Base-by-base conservation (phyloP, 2,888 invertebrate genomes). In the Caenorhabditis virilis region DNA sequence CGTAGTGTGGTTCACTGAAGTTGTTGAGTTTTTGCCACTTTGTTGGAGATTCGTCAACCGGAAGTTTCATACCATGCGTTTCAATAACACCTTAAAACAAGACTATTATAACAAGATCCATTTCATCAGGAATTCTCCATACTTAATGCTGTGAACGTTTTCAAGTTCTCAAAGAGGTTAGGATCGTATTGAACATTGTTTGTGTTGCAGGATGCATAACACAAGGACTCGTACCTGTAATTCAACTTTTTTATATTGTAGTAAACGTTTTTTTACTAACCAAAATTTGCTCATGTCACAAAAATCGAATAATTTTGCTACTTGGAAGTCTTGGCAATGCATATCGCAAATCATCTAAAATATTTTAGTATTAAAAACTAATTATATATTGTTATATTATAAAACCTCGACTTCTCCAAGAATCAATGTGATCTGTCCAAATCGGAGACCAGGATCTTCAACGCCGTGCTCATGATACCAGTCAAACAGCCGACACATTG, bases 261-360 rank as follows among this genome's bases (percentile, higher is more conserved):
- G n/a, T n/a, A n/a, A n/a, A n/a, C n/a, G n/a, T n/a, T n/a, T n/a
- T n/a, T n/a, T n/a, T n/a, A n/a, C n/a, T n/a, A n/a, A n/a, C n/a
- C 78, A 78, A 53, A 64, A 79, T 45, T 78, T 65, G 55, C 65
- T 67, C 76, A 79, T 72, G 35, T 76, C 77, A 46, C 76, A 75
- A 48, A 80, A 78, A 38, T 80, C 76, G 64, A 80, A 80, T n/a
- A 80, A 64, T 51, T 81, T 78, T 16, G 77, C 76, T n/a, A 80
- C 78, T 65, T 81, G 79, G 59, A 77, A 77, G 55, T 80, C 79
- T 53, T 72, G 70, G 36, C 74, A 74, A 42, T 79, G 75, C 52
- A 64, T 60, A 46, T 76, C 77, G 49, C 70, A 75, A 41, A 78
- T 68, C 20, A 63, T 57, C 78, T 78, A 60, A 36, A 72, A 58